phyloP scores from a whole-genome alignment of 2,113 vertebrate species.

The Microcebus lehilahytsara region DNA sequence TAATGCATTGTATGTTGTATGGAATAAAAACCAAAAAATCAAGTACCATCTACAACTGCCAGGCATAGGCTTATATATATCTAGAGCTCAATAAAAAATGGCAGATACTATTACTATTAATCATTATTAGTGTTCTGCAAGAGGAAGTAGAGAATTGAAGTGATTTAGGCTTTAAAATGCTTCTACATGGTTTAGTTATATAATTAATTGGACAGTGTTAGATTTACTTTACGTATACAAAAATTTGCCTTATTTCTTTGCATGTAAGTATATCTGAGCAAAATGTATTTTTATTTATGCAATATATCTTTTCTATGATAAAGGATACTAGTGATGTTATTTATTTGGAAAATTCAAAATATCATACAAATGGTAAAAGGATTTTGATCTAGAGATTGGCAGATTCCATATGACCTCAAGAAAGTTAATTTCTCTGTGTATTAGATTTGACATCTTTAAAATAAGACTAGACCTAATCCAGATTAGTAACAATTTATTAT shows the following conservation, averaged over 20 bases:
- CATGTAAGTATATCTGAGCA: background rate
- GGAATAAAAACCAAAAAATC: background rate
- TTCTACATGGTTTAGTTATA: background rate
- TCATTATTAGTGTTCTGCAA: background rate
- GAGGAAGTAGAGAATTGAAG: constrained; percentile 16
- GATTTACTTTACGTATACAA: background rate
- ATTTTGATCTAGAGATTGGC: background rate
- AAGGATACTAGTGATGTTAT: background rate
- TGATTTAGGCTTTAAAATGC: constrained; percentile 40
- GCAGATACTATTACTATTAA: background rate
- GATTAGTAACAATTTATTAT: background rate
- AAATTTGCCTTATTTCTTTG: background rate
- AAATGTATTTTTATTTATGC: background rate
- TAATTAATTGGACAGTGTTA: background rate
- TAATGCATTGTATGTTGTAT: background rate
- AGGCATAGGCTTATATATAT: background rate
- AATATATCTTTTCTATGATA: background rate
- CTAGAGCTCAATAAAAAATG: background rate
- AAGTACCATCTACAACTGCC: background rate
- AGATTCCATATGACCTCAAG: background rate
- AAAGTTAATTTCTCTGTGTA: background rate
- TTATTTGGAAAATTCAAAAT: constrained; percentile 34
- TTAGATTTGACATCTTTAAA: background rate
- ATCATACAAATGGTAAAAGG: background rate
- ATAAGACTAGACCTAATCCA: background rate